Evolutionary conservation across 2,113 vertebrate species (phyloP).

Genomic region (Columba janthina): DNA sequence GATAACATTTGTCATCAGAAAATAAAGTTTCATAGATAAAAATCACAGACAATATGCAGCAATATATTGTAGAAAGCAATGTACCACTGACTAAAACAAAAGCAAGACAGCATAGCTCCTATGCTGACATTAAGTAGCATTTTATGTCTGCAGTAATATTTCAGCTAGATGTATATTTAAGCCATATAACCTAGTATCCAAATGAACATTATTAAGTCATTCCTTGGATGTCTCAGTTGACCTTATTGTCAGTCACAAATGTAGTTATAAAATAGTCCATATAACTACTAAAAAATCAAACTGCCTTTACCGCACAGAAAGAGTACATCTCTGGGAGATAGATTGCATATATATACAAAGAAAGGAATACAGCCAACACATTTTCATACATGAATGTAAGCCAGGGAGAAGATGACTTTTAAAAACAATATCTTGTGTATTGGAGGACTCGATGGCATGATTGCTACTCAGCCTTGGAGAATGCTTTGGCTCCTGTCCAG

Average conservation of each 20-base stretch:
- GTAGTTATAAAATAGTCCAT: not conserved
- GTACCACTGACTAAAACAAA: not conserved
- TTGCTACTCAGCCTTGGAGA: not conserved
- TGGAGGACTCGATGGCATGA: not conserved
- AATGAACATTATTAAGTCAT: not conserved
- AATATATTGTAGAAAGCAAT: not conserved
- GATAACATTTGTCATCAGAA: conserved; percentile 67
- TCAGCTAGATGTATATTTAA: not conserved
- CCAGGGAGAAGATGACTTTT: not conserved
- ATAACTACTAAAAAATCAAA: not conserved
- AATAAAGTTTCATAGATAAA: conserved; percentile 55
- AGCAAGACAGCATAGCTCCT: not conserved
- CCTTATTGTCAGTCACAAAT: not conserved
- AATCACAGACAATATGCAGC: conserved; percentile 4
- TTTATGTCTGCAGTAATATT: not conserved
- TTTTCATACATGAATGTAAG: not conserved
- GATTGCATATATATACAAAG: not conserved
- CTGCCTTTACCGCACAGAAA: not conserved
- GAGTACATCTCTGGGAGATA: not conserved
- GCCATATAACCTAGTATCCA: not conserved
- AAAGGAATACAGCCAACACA: not conserved
- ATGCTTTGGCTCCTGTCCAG: not conserved
- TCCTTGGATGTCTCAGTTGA: not conserved
- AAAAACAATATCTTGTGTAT: not conserved
- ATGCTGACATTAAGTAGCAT: not conserved